Conservation (phyloP, 2,888 invertebrate species). For the Blastobasis lacticolella region DNA sequence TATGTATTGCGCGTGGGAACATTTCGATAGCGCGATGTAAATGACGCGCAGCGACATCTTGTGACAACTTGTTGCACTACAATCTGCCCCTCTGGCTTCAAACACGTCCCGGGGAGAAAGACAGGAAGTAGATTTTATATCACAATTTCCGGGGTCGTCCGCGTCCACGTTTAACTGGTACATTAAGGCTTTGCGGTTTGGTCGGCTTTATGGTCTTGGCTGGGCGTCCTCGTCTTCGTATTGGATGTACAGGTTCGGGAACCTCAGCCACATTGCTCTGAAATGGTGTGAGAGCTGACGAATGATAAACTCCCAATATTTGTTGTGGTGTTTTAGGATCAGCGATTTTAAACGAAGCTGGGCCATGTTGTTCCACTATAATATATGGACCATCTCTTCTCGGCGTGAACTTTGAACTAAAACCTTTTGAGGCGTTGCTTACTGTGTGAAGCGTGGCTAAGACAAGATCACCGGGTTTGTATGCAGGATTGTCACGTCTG, state of each 20-base stretch:
- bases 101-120: too few species aligned
- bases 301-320: conserved; percentile 1
- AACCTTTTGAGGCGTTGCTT: conserved; percentile 3
- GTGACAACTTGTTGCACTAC: too few species aligned
- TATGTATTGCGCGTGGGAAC: too few species aligned
- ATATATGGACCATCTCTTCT: conserved; percentile 7
- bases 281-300: conserved; percentile 1
- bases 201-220: too few species aligned
- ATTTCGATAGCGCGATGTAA: too few species aligned
- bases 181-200: too few species aligned
- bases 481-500: conserved; percentile 1
- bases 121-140: too few species aligned
- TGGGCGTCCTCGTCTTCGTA: neutral
- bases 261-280: too few species aligned
- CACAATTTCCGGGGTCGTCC: too few species aligned
- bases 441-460: conserved; percentile 1
- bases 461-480: conserved; percentile 8
- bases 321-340: neutral
- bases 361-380: neutral
- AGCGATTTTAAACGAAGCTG: conserved; percentile 2
- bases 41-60: too few species aligned
- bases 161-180: too few species aligned
- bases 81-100: too few species aligned
- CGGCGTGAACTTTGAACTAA: conserved; percentile 3
- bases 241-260: neutral